Evolutionary conservation across 2,888 invertebrate species (phyloP).

Genomic region (Lucinisca nassula): DNA sequence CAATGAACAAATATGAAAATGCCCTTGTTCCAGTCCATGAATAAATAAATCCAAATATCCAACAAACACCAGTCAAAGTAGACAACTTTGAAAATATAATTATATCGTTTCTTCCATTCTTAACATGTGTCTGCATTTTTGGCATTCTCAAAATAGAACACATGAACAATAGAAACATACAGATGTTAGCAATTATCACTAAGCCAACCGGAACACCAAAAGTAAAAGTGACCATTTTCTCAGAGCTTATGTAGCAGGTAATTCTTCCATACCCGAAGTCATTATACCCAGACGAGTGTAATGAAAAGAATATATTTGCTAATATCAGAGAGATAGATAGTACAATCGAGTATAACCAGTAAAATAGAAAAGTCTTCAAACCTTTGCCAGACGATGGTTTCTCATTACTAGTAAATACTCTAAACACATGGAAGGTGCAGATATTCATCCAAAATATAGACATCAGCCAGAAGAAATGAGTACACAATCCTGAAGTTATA

Average conservation of each 20-base stretch:
- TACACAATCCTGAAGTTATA: slow-evolving; percentile 32
- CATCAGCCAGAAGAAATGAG: slow-evolving; percentile 58
- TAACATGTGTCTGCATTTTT: slow-evolving; percentile 30
- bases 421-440: slow-evolving; percentile 50
- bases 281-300: background rate
- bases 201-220: slow-evolving; percentile 43
- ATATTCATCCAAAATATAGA: slow-evolving; percentile 64
- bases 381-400: background rate
- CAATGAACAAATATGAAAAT: slow-evolving; percentile 55
- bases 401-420: slow-evolving; percentile 13
- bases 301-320: slow-evolving; percentile 31
- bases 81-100: slow-evolving; percentile 45
- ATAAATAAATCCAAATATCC: slow-evolving; percentile 61
- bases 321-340: slow-evolving; percentile 22
- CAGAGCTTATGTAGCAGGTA: slow-evolving; percentile 45
- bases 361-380: slow-evolving; percentile 24
- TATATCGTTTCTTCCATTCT: slow-evolving; percentile 47
- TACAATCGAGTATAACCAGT: slow-evolving; percentile 18
- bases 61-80: slow-evolving; percentile 49
- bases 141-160: slow-evolving; percentile 5
- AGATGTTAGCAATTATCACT: slow-evolving; percentile 30
- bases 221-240: slow-evolving; percentile 35
- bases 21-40: slow-evolving; percentile 33
- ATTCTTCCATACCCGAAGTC: slow-evolving; percentile 52
- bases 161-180: slow-evolving; percentile 42